Evolutionary conservation across 2,797 vertebrate genomes (phyloP).

Genomic region (Okamejei kenojei): DNA sequence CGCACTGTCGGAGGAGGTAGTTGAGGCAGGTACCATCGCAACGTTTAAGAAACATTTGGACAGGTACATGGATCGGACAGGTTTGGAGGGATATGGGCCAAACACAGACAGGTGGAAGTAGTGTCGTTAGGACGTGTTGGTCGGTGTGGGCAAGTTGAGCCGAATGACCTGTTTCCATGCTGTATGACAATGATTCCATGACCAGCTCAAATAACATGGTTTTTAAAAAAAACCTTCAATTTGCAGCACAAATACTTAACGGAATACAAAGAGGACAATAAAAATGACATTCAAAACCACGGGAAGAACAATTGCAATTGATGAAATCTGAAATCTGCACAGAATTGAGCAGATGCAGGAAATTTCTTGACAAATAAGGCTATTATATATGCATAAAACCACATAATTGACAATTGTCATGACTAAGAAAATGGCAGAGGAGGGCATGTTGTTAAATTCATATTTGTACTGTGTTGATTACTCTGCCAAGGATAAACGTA

Average conservation of each 20-base stretch:
- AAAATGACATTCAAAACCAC: background rate
- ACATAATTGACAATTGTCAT: background rate
- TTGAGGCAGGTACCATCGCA: too few relatives aligned
- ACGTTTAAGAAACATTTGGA: too few relatives aligned
- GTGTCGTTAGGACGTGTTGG: too few relatives aligned
- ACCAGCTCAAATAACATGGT: background rate
- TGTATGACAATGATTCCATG: too few relatives aligned
- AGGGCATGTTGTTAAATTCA: background rate
- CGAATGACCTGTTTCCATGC: too few relatives aligned
- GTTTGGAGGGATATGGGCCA: too few relatives aligned
- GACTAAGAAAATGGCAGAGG: background rate
- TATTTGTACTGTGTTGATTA: background rate
- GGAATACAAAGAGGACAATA: background rate
- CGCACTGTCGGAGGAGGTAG: too few relatives aligned
- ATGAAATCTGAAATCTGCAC: background rate
- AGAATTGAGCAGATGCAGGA: background rate
- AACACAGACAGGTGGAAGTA: too few relatives aligned
- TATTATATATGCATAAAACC: background rate
- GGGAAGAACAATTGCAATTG: background rate
- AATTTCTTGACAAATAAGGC: background rate
- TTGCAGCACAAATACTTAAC: background rate
- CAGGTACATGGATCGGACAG: too few relatives aligned
- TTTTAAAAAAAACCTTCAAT: background rate
- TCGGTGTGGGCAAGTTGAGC: too few relatives aligned
- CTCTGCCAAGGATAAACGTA: background rate